Evolutionary conservation across 1,140 invertebrate genomes (phyloP), one percentile per base, ranked within the genome.

Genomic region (Lucilia sericata): DNA sequence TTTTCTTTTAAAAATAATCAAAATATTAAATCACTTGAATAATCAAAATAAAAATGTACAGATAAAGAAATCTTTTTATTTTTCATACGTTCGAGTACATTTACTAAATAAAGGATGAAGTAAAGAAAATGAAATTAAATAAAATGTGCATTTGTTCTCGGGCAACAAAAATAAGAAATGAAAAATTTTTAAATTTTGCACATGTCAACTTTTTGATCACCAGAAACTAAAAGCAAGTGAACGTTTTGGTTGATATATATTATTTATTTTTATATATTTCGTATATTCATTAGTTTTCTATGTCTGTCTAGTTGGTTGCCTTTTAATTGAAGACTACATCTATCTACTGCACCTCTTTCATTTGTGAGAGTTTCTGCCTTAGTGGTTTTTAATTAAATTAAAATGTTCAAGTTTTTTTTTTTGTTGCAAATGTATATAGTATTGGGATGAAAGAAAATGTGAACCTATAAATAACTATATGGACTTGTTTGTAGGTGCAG

Each of bases 311-410:
- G 7, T 70, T 70, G 10, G 21, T 21, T 21, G n/a, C 9, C 19
- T 70, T 55, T 70, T 70, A 21, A 21, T 70, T 70, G 65, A 70
- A 70, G 65, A 21, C 65, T 60, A n/a, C 14, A 60, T 30, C 25
- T 30, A 30, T 2, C 14, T 60, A 60, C 55, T 70, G 65, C 65
- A 70, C 65, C 65, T 70, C 65, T 70, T 70, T 60, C n/a, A 60
- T 14, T 70, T 70, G 65, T n/a, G 3, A 70, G 9, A 10, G 65
- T 70, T 60, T 70, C n/a, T 70, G 65, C 65, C 75, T 78, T 14
- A 42, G 75, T 78, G 17, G 75, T 14, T 78, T 42, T 78, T 42
- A 42, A 42, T 78, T 78, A 36, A 78, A 78, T 78, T 78, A 42
- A 78, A 49, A 42, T 42, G 42, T 42, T 7, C 42, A 42, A 30